Evolutionary conservation across 2,113 vertebrate species (phyloP).

Genomic region (Chlorocebus sabaeus): DNA sequence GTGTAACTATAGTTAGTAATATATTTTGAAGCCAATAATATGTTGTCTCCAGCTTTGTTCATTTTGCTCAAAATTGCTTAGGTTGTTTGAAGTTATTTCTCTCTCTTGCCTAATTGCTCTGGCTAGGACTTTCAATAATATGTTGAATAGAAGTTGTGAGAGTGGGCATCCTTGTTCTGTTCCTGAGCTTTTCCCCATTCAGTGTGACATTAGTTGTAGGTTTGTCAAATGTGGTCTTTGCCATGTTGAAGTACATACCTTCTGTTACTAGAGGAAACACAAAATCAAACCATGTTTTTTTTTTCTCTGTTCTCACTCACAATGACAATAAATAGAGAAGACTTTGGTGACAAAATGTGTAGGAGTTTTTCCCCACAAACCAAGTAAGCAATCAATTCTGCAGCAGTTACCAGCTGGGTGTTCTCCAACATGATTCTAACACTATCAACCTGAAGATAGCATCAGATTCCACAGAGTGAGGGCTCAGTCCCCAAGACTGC

Average conservation of each 20-base stretch:
- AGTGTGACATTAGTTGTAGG: not conserved
- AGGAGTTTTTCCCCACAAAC: not conserved
- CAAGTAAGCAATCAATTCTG: too few relatives aligned
- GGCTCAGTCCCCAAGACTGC: not conserved
- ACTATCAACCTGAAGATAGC: not conserved
- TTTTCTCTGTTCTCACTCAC: too few relatives aligned
- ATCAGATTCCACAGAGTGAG: not conserved
- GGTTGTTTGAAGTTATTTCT: not conserved
- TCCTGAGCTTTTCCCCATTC: not conserved
- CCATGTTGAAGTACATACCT: not conserved
- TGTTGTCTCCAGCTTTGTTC: not conserved
- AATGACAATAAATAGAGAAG: not conserved
- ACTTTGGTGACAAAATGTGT: not conserved
- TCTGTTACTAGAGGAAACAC: not conserved
- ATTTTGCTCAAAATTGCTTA: not conserved
- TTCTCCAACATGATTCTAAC: not conserved
- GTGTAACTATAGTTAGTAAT: not conserved
- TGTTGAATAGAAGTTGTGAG: not conserved
- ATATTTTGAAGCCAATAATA: not conserved
- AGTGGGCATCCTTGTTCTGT: not conserved
- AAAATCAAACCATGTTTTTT: too few relatives aligned
- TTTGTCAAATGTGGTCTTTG: not conserved
- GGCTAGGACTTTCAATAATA: not conserved
- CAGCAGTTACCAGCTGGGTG: not conserved
- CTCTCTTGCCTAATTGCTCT: too few relatives aligned